These are phyloP conservation scores for Sinocyclocheilus anshuiensis DNA, from an alignment of 2,113 vertebrate genomes.

Conservation along the genomic window DNA sequence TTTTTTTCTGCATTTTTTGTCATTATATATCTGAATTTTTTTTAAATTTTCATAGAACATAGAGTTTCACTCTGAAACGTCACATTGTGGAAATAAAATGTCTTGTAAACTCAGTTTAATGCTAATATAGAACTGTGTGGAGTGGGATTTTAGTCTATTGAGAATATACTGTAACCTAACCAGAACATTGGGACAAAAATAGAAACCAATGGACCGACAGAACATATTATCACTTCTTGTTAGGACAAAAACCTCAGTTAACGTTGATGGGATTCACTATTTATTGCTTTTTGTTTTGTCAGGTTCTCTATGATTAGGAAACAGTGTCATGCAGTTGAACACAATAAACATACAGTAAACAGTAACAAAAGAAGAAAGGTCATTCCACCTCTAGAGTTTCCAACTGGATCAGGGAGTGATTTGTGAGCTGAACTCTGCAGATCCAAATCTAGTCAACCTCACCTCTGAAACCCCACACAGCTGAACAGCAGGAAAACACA, in stretches of 20 bases:
- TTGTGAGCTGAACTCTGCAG: not conserved
- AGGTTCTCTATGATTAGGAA: not conserved
- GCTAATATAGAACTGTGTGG: not conserved
- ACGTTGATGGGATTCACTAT: not conserved
- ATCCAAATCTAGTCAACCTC: constrained; percentile 15
- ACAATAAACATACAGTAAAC: not conserved
- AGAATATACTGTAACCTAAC: not conserved
- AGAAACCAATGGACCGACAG: not conserved
- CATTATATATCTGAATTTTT: not conserved
- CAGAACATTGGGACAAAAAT: not conserved
- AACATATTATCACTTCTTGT: not conserved
- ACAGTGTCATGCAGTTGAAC: not conserved
- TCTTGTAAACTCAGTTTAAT: not conserved
- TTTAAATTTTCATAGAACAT: not conserved
- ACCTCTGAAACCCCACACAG: constrained; percentile 29
- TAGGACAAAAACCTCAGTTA: not conserved
- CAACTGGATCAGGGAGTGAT: not conserved
- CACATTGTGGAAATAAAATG: not conserved
- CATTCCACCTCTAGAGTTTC: not conserved
- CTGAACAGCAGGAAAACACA: constrained; percentile 28
- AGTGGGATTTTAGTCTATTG: not conserved
- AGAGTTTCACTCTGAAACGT: not conserved
- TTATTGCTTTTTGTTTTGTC: not conserved
- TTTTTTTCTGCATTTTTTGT: too few relatives aligned
- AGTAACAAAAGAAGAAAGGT: not conserved